A percentile compares a stretch with the other conserved stretches of the same genome.
These are phyloP conservation scores for Scleropages formosus DNA, from an alignment of 2,797 vertebrate genomes.

Conservation along the genomic window DNA sequence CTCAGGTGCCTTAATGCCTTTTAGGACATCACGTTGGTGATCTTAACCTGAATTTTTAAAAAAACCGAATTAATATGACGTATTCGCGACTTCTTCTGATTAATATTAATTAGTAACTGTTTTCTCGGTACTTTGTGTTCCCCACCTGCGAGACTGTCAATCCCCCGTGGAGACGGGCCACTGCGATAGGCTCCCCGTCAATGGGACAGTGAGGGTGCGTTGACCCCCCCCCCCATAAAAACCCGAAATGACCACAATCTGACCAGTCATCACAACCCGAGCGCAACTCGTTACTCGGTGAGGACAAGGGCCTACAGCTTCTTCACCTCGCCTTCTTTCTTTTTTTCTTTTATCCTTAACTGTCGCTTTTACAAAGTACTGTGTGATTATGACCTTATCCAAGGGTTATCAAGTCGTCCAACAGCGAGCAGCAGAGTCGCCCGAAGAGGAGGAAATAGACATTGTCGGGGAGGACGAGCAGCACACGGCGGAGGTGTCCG, in stretches of 20 bases:
- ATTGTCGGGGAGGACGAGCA: constrained; percentile 62
- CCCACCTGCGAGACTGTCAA: constrained; percentile 47
- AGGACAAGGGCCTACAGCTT: neutral
- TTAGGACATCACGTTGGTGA: too few relatives aligned
- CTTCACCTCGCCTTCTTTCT: constrained; percentile 20
- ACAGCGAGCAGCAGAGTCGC: constrained; percentile 41
- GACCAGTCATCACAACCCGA: constrained; percentile 38
- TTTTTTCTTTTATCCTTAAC: constrained; percentile 15
- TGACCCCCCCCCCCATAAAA: constrained; percentile 61
- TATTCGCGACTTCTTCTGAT: constrained; percentile 14
- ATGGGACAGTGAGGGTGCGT: constrained; percentile 52
- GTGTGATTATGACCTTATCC: constrained; percentile 66
- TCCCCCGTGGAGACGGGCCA: constrained; percentile 54
- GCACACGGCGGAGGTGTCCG: constrained; percentile 38
- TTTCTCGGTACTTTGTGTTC: constrained; percentile 21
- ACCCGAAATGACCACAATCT: constrained; percentile 45
- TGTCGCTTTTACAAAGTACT: constrained; percentile 28
- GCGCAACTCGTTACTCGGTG: constrained; percentile 3
- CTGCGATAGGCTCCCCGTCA: constrained; percentile 70
- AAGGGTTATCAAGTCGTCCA: constrained; percentile 56
- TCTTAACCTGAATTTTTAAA: neutral
- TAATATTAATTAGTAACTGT: constrained; percentile 33
- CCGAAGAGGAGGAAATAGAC: constrained; percentile 65
- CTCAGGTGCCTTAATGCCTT: too few relatives aligned
- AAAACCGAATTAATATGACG: neutral